Evolutionary conservation across 2,113 vertebrate genomes (phyloP).

Genomic region (Pelmatolapia mariae): DNA sequence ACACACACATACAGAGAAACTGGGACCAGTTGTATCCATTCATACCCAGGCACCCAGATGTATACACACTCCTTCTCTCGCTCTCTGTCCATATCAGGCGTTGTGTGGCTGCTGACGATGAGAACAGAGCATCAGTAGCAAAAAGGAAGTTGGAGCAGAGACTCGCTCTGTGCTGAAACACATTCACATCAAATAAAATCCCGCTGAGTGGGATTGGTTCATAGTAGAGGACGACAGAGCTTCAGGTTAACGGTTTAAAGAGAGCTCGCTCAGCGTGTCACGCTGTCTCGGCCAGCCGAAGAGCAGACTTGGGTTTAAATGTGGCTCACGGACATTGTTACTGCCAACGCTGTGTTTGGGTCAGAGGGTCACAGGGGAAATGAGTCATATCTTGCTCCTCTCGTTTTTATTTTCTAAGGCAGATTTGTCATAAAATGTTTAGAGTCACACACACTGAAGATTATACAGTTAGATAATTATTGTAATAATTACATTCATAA

Average conservation of each 20-base stretch:
- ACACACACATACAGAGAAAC: not conserved
- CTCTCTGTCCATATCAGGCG: constrained; percentile 1
- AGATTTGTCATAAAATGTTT: not conserved
- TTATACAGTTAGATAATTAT: not conserved
- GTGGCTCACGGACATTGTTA: not conserved
- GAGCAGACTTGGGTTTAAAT: not conserved
- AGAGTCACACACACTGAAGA: not conserved
- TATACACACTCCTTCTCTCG: not conserved
- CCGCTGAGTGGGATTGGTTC: not conserved
- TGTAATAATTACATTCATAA: not conserved
- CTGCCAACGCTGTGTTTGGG: not conserved
- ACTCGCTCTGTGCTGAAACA: not conserved
- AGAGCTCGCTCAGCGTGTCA: not conserved
- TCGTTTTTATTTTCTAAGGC: not conserved
- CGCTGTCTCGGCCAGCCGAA: not conserved
- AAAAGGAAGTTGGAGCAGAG: not conserved
- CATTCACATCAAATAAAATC: constrained; percentile 19
- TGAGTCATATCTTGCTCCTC: not conserved
- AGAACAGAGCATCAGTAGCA: not conserved
- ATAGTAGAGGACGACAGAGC: not conserved
- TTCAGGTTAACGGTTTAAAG: not conserved
- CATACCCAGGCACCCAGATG: not conserved
- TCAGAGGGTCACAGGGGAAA: not conserved
- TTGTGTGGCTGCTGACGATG: not conserved
- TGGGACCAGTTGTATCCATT: not conserved